These are phyloP conservation scores for Bimastos eiseni DNA, from an alignment of 2,888 invertebrate species.

Conservation along the genomic window DNA sequence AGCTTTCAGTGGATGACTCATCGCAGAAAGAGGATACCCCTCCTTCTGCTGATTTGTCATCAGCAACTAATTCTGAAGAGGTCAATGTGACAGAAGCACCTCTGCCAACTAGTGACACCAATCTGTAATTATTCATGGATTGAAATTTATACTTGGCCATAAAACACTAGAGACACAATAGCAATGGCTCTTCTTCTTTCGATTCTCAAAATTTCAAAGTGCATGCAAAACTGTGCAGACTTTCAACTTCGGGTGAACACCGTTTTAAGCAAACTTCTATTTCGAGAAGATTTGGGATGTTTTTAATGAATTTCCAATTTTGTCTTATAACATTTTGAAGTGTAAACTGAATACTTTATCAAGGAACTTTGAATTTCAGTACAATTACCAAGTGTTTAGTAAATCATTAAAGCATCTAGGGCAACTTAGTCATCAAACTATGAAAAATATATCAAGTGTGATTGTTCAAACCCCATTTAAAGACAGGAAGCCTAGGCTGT, in stretches of 20 bases:
- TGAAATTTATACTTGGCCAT: background rate
- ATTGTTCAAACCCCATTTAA: too few species aligned
- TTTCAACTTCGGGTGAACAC: background rate
- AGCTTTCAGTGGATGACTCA: background rate
- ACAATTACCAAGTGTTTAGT: background rate
- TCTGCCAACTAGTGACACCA: background rate
- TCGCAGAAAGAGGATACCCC: background rate
- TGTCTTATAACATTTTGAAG: slow-evolving; percentile 2
- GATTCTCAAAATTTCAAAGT: background rate
- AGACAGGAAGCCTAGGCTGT: too few species aligned
- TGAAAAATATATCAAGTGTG: too few species aligned
- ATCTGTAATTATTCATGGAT: background rate
- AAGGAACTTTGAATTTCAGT: background rate
- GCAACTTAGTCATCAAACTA: too few species aligned
- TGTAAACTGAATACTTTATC: background rate
- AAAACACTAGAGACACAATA: background rate
- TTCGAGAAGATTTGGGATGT: background rate
- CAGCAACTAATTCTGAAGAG: background rate
- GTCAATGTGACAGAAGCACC: background rate
- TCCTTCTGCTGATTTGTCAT: background rate
- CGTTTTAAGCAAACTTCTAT: background rate
- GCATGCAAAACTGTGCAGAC: background rate
- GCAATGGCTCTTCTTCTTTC: background rate
- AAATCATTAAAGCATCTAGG: too few species aligned
- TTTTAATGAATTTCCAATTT: background rate